These are phyloP conservation scores for Gasteruption jaculator DNA, from an alignment of 2,888 invertebrate species.

Conservation along the genomic window DNA sequence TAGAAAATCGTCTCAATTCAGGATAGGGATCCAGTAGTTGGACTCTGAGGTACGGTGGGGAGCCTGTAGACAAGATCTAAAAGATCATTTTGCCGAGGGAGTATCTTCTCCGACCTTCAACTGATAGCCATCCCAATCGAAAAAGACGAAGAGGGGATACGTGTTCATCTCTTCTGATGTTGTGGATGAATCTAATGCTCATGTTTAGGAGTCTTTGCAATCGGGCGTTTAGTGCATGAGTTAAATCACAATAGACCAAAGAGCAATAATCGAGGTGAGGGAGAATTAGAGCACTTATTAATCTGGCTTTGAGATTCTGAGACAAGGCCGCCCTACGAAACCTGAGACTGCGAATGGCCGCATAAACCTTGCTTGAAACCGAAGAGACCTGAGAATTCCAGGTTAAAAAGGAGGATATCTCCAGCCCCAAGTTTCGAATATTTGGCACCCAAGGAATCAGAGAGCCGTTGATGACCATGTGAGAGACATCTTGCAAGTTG, in stretches of 20 bases:
- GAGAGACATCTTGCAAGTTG: neutral
- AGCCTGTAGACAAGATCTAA: no score
- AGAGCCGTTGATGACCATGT: neutral
- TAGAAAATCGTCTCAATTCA: no score
- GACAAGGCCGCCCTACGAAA: neutral
- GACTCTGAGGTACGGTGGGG: no score
- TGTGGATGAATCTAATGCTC: neutral
- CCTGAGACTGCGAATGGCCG: neutral
- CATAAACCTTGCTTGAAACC: neutral
- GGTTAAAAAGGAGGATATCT: constrained; percentile 7
- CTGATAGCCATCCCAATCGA: no score
- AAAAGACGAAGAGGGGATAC: no score
- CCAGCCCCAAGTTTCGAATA: constrained; percentile 12
- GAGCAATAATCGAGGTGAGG: neutral
- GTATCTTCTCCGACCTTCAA: no score
- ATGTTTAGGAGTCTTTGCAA: neutral
- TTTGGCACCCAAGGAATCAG: neutral
- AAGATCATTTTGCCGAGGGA: no score
- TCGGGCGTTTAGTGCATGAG: neutral
- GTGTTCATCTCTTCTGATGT: neutral
- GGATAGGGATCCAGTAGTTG: no score
- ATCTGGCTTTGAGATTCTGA: neutral
- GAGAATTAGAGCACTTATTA: neutral
- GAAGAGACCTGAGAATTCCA: constrained; percentile 4
- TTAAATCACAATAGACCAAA: neutral